Base-by-base conservation (phyloP, 1,140 invertebrate genomes). In the Drosophila lacertosa region DNA sequence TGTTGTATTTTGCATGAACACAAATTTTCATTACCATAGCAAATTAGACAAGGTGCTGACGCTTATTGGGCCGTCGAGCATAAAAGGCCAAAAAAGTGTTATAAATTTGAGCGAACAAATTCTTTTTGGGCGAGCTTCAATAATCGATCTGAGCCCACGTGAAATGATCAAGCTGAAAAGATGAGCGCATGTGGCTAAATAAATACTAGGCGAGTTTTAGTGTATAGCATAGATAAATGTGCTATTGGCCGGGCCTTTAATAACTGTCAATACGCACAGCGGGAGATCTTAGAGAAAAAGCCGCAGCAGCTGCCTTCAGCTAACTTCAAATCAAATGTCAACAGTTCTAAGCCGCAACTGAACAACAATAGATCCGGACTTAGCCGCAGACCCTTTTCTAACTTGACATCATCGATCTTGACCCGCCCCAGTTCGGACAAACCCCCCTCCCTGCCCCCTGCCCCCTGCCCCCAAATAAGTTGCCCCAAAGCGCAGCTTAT, bases 1-100 rank as follows among this genome's bases (percentile, higher is more conserved):
- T 68, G 70, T 50, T 72, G 42, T 74, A 86, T 88, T 86, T 88
- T 64, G 69, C 77, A 84, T 70, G 68, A 88, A 77, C 75, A 77
- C 77, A 77, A 77, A 88, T 86, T 88, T 88, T 88, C 83, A 89
- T 89, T 89, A 89, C 83, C 83, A 83, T 89, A 89, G 72, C 83
- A 89, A 89, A 89, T 89, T 89, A 81, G 83, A 89, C 83, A 83
- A 89, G 83, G 83, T 89, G 83, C 83, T 89, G 83, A 89, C 83
- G 83, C 82, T 83, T 89, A 89, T 89, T 89, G 75, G 58, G 33
- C 53, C 39, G 44, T 47, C 45, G n/a, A n/a, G 26, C 40, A 64
- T 33, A 74, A 66, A 66, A 62, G 50, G 44, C 53, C 40, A 58
- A 70, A 70, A 70, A 57, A 40, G 44, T 74, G 66, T 55, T 83